Evolutionary conservation across 2,888 invertebrate species (phyloP).

Genomic region (Merodon equestris): DNA sequence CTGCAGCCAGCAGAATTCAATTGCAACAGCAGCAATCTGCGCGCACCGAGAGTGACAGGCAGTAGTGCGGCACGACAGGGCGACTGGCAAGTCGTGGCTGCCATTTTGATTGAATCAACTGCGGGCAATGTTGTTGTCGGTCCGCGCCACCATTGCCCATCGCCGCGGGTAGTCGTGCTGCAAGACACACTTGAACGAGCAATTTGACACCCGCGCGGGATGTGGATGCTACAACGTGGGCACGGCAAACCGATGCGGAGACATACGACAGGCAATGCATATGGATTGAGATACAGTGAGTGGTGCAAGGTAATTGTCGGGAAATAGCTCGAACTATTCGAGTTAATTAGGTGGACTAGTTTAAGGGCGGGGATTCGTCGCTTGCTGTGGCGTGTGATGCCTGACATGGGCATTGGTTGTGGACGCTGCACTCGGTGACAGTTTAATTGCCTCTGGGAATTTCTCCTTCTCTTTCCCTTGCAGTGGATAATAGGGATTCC

Average conservation of each 20-base stretch:
- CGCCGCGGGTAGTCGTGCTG: constrained; percentile 12
- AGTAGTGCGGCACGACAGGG: background rate
- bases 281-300: background rate
- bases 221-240: too few species aligned
- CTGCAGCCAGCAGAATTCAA: too few species aligned
- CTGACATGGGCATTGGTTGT: constrained; percentile 17
- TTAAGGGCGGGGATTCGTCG: constrained; percentile 28
- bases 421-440: constrained; percentile 9
- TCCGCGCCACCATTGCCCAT: constrained; percentile 32
- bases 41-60: background rate
- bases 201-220: constrained; percentile 25
- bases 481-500: too few species aligned
- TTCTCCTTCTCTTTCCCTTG: too few species aligned
- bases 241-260: too few species aligned
- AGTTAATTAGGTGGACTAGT: constrained; percentile 18
- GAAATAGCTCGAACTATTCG: constrained; percentile 5
- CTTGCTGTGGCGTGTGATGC: background rate
- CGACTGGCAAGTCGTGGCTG: constrained; percentile 15
- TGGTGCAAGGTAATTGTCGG: background rate
- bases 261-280: background rate
- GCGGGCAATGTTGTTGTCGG: too few species aligned
- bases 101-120: constrained; percentile 48
- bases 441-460: background rate
- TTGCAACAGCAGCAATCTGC: background rate
- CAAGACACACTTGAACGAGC: constrained; percentile 20